phyloP scores from a whole-genome alignment of 1,140 invertebrate genomes.

The Leptoteleia sp. region DNA sequence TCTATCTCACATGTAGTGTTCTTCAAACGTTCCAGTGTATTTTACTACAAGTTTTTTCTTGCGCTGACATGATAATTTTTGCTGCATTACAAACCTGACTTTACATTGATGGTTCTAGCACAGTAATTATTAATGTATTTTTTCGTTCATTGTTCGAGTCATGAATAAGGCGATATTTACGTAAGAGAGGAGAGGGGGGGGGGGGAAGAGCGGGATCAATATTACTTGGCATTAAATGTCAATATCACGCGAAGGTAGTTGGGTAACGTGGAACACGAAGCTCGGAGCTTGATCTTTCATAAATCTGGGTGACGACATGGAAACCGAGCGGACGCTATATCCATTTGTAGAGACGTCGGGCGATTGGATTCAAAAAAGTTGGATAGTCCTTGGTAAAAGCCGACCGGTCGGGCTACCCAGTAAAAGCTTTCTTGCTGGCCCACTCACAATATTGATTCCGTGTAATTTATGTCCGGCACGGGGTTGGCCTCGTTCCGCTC shows the following conservation, averaged over 20 bases:
- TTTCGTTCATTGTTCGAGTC: too few relatives aligned
- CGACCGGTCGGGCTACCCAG: constrained; percentile 28
- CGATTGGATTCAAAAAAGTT: constrained; percentile 60
- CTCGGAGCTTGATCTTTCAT: constrained; percentile 49
- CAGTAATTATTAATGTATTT: too few relatives aligned
- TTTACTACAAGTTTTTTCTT: too few relatives aligned
- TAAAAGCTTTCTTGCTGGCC: constrained; percentile 63
- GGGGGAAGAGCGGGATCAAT: constrained; percentile 20
- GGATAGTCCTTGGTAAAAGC: constrained; percentile 56
- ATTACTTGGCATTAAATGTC: constrained; percentile 42
- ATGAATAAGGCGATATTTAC: constrained; percentile 26
- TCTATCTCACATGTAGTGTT: too few relatives aligned
- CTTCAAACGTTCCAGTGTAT: too few relatives aligned
- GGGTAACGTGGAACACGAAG: constrained; percentile 24
- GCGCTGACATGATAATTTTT: too few relatives aligned
- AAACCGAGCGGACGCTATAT: constrained; percentile 30
- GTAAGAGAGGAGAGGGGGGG: background rate
- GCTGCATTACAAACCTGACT: too few relatives aligned
- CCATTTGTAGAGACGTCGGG: constrained; percentile 42
- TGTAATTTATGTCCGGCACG: constrained; percentile 64
- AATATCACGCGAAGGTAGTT: constrained; percentile 18
- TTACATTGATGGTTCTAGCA: too few relatives aligned
- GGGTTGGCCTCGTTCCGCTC: constrained; percentile 53
- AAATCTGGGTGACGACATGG: constrained; percentile 44
- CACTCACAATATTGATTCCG: constrained; percentile 64